phyloP scores from a whole-genome alignment of 2,888 invertebrate species.

The Eilema caniola region DNA sequence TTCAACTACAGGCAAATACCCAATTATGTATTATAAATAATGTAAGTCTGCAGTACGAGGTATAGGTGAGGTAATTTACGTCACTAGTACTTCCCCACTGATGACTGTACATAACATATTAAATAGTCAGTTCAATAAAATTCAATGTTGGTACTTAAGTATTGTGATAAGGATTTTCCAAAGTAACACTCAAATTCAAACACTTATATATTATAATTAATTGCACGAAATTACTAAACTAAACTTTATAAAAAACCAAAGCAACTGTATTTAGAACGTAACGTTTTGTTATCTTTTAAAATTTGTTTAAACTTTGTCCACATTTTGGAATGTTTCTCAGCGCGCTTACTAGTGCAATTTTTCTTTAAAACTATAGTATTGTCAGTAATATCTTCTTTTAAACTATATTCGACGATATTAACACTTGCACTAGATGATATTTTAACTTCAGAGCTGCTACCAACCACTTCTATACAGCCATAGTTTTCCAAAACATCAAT shows the following conservation, averaged over 20 bases:
- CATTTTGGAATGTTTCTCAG: conserved; percentile 8
- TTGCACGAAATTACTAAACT: neutral
- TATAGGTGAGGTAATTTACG: neutral
- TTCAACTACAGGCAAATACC: too few relatives aligned
- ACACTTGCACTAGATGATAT: conserved; percentile 32
- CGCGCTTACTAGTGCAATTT: conserved; percentile 16
- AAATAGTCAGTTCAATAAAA: neutral
- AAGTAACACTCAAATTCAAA: neutral
- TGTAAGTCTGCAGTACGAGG: neutral
- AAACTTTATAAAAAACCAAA: conserved; percentile 17
- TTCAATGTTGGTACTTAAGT: neutral
- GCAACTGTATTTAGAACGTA: conserved; percentile 11
- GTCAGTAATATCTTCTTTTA: conserved; percentile 2
- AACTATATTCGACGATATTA: conserved; percentile 1
- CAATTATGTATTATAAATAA: too few relatives aligned
- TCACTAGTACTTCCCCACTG: conserved; percentile 16
- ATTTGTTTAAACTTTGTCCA: conserved; percentile 21
- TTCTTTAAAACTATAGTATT: conserved; percentile 16
- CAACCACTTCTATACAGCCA: conserved; percentile 57
- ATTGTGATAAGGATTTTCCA: neutral
- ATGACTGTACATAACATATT: neutral
- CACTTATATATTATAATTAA: conserved; percentile 6
- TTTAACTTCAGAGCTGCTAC: conserved; percentile 37
- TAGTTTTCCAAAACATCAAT: conserved; percentile 57
- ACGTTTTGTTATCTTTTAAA: conserved; percentile 8